Evolutionary conservation across 1,140 invertebrate genomes (phyloP).

Genomic region (Cecropterus lyciades): DNA sequence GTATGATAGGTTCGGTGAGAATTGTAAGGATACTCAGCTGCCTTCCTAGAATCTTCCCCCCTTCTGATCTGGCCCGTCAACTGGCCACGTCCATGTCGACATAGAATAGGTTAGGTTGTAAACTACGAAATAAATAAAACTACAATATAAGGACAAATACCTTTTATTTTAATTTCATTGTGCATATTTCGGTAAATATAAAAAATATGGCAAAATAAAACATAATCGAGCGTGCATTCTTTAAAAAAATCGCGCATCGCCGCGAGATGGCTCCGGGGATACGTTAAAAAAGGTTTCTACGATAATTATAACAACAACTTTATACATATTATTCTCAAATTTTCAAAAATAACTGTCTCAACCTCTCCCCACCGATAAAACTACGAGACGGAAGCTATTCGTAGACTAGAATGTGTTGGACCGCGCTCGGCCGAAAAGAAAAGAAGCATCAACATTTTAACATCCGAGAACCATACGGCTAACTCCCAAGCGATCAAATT

Average conservation of each 20-base stretch:
- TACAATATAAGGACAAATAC: conserved; percentile 70
- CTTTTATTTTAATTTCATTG: conserved; percentile 81
- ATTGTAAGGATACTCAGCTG: too few relatives aligned
- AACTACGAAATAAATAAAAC: conserved; percentile 56
- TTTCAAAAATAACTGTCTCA: conserved; percentile 71
- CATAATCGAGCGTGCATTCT: conserved; percentile 66
- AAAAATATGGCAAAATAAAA: conserved; percentile 79
- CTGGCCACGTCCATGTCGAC: too few relatives aligned
- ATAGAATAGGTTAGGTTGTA: too few relatives aligned
- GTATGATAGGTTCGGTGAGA: too few relatives aligned
- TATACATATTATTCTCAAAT: conserved; percentile 57
- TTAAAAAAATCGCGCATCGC: conserved; percentile 50
- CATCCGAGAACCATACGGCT: conserved; percentile 35
- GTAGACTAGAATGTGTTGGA: conserved; percentile 68
- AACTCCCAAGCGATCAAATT: conserved; percentile 46
- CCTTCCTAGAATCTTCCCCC: too few relatives aligned
- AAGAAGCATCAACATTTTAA: conserved; percentile 19
- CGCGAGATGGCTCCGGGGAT: conserved; percentile 17
- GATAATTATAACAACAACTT: conserved; percentile 58
- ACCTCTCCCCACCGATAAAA: conserved; percentile 51
- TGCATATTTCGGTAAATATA: conserved; percentile 80
- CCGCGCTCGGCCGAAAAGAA: conserved; percentile 35
- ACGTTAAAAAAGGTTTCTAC: conserved; percentile 47
- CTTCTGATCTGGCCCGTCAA: too few relatives aligned
- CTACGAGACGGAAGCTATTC: conserved; percentile 73